A percentile compares a stretch with the other conserved stretches of the same genome.
These are phyloP conservation scores for Athalia circularis DNA, from an alignment of 2,888 invertebrate genomes.

Conservation along the genomic window DNA sequence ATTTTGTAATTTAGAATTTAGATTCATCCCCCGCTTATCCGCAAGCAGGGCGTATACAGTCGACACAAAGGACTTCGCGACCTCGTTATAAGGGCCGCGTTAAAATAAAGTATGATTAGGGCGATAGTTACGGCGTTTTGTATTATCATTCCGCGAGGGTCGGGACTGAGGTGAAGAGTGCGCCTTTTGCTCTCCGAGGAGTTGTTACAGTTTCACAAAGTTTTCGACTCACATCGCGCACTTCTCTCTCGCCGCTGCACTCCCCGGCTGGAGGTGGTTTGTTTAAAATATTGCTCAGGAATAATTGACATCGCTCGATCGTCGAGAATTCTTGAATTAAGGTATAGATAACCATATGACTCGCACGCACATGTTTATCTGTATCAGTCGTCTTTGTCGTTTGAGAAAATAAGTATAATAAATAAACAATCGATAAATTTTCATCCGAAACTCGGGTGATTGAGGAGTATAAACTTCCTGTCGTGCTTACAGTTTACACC, in stretches of 20 bases:
- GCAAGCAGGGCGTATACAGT: constrained; percentile 51
- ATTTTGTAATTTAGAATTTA: constrained; percentile 44
- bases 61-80: constrained; percentile 62
- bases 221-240: constrained; percentile 56
- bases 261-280: not conserved
- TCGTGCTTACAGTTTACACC: not conserved
- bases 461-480: too few relatives aligned
- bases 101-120: constrained; percentile 73
- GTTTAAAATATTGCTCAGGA: constrained; percentile 17
- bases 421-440: too few relatives aligned
- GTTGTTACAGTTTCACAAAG: constrained; percentile 65
- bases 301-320: constrained; percentile 26
- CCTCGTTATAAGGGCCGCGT: constrained; percentile 68
- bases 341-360: too few relatives aligned
- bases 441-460: too few relatives aligned
- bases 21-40: constrained; percentile 44
- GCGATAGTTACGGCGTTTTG: constrained; percentile 72
- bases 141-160: constrained; percentile 69
- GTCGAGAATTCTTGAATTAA: not conserved
- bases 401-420: too few relatives aligned
- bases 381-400: too few relatives aligned
- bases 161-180: constrained; percentile 49
- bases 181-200: constrained; percentile 60
- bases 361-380: too few relatives aligned
- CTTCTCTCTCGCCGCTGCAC: not conserved